These are phyloP conservation scores for Oncopodura yosiiana DNA, from an alignment of 1,140 invertebrate species.

Conservation along the genomic window DNA sequence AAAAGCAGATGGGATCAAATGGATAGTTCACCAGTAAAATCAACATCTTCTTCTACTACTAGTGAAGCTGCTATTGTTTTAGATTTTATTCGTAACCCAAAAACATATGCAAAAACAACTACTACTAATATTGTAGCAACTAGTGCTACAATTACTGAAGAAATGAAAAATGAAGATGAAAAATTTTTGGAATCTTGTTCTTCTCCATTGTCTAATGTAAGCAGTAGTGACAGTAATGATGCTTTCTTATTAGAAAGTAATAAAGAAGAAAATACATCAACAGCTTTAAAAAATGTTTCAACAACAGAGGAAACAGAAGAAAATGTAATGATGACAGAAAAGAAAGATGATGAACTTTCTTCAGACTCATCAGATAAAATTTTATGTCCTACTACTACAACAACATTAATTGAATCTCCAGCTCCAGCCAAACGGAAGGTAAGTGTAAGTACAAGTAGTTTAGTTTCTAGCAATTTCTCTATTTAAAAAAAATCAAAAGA, in stretches of 20 bases:
- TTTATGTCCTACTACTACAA: neutral
- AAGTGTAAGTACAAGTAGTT: slow-evolving; percentile 39
- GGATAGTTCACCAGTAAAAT: neutral
- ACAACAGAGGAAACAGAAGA: too few species aligned
- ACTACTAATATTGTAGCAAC: neutral
- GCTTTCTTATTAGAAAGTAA: too few species aligned
- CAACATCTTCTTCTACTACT: neutral
- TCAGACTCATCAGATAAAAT: too few species aligned
- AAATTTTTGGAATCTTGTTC: neutral
- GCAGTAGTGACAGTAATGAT: too few species aligned
- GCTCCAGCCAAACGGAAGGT: slow-evolving; percentile 46
- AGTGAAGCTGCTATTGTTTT: slow-evolving; percentile 4
- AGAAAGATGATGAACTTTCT: too few species aligned
- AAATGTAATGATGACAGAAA: too few species aligned
- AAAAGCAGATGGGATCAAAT: slow-evolving; percentile 24
- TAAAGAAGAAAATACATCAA: too few species aligned
- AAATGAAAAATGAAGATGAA: neutral
- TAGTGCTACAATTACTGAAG: too few species aligned
- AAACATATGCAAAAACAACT: slow-evolving; percentile 1
- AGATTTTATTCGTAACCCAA: slow-evolving; percentile 15
- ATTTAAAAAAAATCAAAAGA: too few species aligned
- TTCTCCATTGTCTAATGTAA: too few species aligned
- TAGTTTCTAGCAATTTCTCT: neutral
- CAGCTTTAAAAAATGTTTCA: too few species aligned
- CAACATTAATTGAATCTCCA: slow-evolving; percentile 32